A percentile compares a stretch with the other conserved stretches of the same genome.
Evolutionary conservation across 2,888 invertebrate genomes (phyloP).

Genomic region (Lingula anatina): DNA sequence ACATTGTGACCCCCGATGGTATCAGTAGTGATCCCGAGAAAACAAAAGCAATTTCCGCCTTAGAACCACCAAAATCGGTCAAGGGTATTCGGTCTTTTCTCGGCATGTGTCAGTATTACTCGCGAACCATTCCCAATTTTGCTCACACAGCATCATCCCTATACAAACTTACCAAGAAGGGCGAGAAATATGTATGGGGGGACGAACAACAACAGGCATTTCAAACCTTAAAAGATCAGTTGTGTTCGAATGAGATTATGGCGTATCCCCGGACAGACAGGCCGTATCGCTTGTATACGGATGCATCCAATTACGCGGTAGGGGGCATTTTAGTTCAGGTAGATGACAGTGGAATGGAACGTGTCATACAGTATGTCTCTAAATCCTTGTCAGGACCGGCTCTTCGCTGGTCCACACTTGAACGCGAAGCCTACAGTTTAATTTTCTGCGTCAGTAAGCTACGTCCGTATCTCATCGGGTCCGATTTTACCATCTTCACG

Average conservation of each 20-base stretch:
- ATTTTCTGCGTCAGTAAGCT: constrained; percentile 1
- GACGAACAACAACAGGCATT: constrained; percentile 1
- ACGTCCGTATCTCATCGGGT: too few species aligned
- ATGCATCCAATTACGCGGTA: constrained; percentile 3
- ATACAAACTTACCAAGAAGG: constrained; percentile 1
- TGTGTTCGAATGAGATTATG: constrained; percentile 1
- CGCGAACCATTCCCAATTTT: not conserved
- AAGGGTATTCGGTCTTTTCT: not conserved
- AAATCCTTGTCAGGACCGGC: not conserved
- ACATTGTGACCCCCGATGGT: constrained; percentile 4
- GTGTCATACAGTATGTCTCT: constrained; percentile 4
- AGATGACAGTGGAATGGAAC: too few species aligned
- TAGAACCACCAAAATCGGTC: not conserved
- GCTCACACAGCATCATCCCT: not conserved
- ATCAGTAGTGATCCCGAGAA: too few species aligned
- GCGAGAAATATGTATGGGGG: constrained; percentile 2
- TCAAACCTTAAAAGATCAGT: constrained; percentile 1
- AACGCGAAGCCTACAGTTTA: constrained; percentile 1
- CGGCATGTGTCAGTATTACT: not conserved
- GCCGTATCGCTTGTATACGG: constrained; percentile 2
- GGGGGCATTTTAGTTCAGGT: too few species aligned
- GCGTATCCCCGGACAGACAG: constrained; percentile 1
- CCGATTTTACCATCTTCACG: constrained; percentile 2
- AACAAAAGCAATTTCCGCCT: not conserved
- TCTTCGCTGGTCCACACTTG: constrained; percentile 3